Evolutionary conservation across 2,113 vertebrate genomes (phyloP), one percentile per base, ranked within the genome.

Genomic region (Scolopax mira): DNA sequence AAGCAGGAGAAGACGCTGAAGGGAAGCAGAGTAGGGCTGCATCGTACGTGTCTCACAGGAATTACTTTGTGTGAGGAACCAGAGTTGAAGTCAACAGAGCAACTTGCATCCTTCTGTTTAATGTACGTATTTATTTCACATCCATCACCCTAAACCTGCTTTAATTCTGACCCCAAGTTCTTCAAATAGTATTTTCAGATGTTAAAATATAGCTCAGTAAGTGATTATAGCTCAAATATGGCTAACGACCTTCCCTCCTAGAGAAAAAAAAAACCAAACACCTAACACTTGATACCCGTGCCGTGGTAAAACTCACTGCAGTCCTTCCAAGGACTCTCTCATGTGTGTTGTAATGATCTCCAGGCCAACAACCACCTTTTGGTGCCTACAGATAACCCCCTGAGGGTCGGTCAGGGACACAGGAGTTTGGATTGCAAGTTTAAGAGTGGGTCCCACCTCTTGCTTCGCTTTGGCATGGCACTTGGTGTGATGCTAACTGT

Each of bases 271-370:
- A 10, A 5, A 42, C 14, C 10, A 35, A 11, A 35, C 4, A 21
- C 11, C 18, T 41, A 24, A 60, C 14, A 11, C 61, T 24, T 39
- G 61, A 16, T 22, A 15, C 22, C 18, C 18, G 1, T 30, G 5
- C 37, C 13, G 13, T 1, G 28, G 57, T 5, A 30, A 28, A 77
- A 23, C 17, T 35, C 41, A 21, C 57, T 24, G 3, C 70, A 57
- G 35, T 41, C 5, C 44, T 9, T 24, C 3, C 10, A 23, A 48
- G 33, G 61, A 7, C 31, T 18, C 11, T 13, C 33, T 31, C 22
- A 3, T 3, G 18, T 6, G 27, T 8, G 0, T 27, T 23, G 11
- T 2, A 31, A 8, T 30, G 13, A 15, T 22, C 28, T 21, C 49
- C 57, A 9, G 24, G 13, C 49, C 42, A 10, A 7, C 48, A 37